A percentile compares a stretch with the other conserved stretches of the same genome.
These are phyloP conservation scores for Cardiocondyla obscurior DNA, from an alignment of 1,140 invertebrate species.

Conservation along the genomic window DNA sequence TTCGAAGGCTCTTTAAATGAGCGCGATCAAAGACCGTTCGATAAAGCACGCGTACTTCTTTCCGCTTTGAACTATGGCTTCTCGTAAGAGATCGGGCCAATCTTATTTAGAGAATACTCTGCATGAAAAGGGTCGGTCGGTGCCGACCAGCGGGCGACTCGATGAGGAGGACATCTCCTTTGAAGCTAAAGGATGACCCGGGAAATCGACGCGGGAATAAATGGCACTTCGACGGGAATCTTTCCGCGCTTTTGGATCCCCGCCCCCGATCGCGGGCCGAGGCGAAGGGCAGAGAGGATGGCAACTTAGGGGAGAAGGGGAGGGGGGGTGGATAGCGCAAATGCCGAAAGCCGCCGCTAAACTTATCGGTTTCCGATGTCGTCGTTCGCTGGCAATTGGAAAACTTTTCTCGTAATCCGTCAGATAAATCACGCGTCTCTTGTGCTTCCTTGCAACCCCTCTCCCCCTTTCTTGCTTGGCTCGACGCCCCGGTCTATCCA, in stretches of 20 bases:
- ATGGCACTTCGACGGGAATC: conserved; percentile 43
- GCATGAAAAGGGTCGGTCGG: not conserved
- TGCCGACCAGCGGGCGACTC: not conserved
- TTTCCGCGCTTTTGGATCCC: conserved; percentile 41
- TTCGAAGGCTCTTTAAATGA: not conserved
- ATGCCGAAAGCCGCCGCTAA: conserved; percentile 56
- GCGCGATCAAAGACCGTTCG: not conserved
- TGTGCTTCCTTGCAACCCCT: conserved; percentile 42
- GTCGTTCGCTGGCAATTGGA: conserved; percentile 73
- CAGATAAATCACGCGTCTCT: conserved; percentile 73
- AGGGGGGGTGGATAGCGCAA: conserved; percentile 45
- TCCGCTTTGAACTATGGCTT: not conserved
- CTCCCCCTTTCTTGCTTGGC: no score
- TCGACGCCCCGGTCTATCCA: conserved; percentile 1
- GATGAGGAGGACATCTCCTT: conserved; percentile 47
- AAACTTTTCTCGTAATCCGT: conserved; percentile 77
- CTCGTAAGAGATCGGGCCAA: not conserved
- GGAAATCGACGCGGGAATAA: conserved; percentile 56
- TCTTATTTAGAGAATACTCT: conserved; percentile 28
- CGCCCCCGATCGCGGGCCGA: not conserved
- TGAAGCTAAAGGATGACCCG: conserved; percentile 45
- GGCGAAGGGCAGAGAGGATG: conserved; percentile 6
- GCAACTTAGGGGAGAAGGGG: not conserved
- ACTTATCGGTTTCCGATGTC: conserved; percentile 76
- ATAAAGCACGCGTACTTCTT: not conserved